These are phyloP conservation scores for Patagioenas fasciata DNA, from an alignment of 2,113 vertebrate species.

Conservation along the genomic window DNA sequence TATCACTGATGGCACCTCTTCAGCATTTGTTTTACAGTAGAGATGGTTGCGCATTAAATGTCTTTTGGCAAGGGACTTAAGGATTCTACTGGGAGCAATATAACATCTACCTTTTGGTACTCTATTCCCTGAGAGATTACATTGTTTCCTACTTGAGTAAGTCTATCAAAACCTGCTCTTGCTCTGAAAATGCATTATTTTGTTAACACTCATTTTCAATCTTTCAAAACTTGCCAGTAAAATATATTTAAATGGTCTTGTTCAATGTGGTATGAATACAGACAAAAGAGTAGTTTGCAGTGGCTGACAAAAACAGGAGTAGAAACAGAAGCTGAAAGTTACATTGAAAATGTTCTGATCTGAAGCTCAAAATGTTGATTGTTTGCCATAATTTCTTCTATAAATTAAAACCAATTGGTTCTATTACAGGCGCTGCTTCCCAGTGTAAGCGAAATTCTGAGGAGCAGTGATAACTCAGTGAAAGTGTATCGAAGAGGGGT, in stretches of 20 bases:
- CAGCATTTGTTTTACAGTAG: conserved; percentile 49
- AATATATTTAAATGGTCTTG: conserved; percentile 13
- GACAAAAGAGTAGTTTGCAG: not conserved
- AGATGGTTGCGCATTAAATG: not conserved
- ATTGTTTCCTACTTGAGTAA: conserved; percentile 20
- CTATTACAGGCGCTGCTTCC: not conserved
- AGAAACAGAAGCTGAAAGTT: not conserved
- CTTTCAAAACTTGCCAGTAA: conserved; percentile 9
- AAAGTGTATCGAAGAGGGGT: not conserved
- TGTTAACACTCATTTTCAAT: conserved; percentile 25
- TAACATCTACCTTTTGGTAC: conserved; percentile 17
- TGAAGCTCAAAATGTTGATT: not conserved
- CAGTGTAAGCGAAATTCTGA: not conserved
- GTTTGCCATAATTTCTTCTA: conserved; percentile 18
- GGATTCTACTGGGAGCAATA: conserved; percentile 9
- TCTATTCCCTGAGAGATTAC: not conserved
- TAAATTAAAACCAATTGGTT: not conserved
- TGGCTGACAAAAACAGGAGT: not conserved
- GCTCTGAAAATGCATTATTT: not conserved
- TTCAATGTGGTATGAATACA: not conserved
- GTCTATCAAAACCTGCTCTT: conserved; percentile 8
- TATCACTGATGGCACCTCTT: conserved; percentile 28
- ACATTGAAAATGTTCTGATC: not conserved
- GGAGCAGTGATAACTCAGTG: not conserved
- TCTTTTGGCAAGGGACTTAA: conserved; percentile 37